Evolutionary conservation across 2,797 vertebrate species (phyloP), one percentile per base, ranked within the genome.

Genomic region (Luscinia luscinia): DNA sequence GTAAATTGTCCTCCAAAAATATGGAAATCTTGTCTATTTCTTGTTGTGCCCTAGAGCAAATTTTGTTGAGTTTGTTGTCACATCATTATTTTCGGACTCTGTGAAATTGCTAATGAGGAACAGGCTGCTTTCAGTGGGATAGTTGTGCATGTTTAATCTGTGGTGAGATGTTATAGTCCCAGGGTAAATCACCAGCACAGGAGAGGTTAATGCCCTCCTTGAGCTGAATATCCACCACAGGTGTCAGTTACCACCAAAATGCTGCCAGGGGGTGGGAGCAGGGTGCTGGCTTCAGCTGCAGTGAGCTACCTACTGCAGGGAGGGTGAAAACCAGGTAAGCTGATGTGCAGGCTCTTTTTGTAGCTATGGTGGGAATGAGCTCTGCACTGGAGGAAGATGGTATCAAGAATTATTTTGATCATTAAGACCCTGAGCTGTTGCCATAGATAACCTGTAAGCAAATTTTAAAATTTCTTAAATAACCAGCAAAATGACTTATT

Each of bases 11-110:
- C 96, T 98, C 95, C 96, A 96, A 95, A 97, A 96, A 96, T 87
- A 93, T 67, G 75, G 96, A 97, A 96, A 97, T 95, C 95, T 97
- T 94, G 96, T 97, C 97, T 97, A 96, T 98, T 98, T 97, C 97
- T 97, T 98, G 97, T 97, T 97, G 95, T 97, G 95, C 95, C 95
- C 96, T 93, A 87, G 96, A 97, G 97, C 97, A 97, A 98, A 97
- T 97, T 97, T 91, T 97, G 97, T 98, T 98, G 97, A 97, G 95
- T 98, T 97, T 97, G 97, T 96, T 97, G 96, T 97, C 96, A 95
- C 92, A 96, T 95, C 97, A 97, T 96, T 96, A 95, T 96, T 97
- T 97, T 97, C 80, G 85, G 95, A 93, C 95, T 95, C 89, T 83
- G 84, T 94, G 89, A 95, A 95, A 95, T 94, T 94, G 93, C 94